Conservation (phyloP, 2,797 vertebrate genomes). For the Alca torda region DNA sequence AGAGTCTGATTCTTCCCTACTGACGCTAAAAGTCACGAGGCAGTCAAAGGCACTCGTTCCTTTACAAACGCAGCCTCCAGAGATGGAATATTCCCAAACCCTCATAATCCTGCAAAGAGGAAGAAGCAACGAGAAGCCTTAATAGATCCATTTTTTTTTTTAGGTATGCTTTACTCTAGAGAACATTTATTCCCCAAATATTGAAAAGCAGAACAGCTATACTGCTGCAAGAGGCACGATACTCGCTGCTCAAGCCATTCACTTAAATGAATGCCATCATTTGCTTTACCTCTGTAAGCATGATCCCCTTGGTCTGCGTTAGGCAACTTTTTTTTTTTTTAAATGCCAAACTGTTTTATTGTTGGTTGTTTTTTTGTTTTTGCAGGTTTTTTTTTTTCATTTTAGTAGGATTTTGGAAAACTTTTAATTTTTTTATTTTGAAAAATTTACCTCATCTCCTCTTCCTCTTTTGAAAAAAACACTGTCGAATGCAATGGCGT, state of each 20-base stretch:
- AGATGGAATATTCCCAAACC: not conserved
- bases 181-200: not conserved
- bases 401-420: not conserved
- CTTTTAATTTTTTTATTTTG: not conserved
- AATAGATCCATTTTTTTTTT: not conserved
- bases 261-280: not conserved
- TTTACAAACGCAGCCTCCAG: not conserved
- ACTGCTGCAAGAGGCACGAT: not conserved
- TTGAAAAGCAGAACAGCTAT: not conserved
- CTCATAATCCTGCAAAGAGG: not conserved
- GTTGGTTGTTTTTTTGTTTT: not conserved
- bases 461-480: not conserved
- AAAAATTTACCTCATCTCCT: not conserved
- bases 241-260: not conserved
- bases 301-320: not conserved
- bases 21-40: fast-evolving
- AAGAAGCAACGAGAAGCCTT: not conserved
- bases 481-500: not conserved
- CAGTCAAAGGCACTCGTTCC: fast-evolving
- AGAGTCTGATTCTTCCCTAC: not conserved
- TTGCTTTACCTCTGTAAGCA: not conserved
- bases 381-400: not conserved
- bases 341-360: not conserved
- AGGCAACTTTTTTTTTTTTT: not conserved
- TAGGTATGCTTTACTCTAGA: not conserved